A percentile compares a stretch with the other conserved stretches of the same genome.
Conservation (phyloP, 2,113 vertebrate species). For the Proteles cristata region DNA sequence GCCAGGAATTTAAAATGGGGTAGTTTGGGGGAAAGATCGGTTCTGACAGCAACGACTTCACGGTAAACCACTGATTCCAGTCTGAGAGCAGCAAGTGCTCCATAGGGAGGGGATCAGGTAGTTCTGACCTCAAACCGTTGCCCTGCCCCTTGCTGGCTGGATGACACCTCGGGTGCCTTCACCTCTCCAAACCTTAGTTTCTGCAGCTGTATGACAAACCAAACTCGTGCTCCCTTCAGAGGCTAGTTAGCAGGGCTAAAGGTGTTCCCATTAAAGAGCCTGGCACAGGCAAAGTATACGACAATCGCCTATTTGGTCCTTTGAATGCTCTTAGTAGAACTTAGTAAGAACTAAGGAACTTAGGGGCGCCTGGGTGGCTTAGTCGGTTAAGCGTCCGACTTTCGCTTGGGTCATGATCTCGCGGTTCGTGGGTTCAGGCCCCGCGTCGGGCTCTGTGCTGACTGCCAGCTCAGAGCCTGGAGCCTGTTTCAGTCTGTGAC, state of each 20-base stretch:
- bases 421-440: too few relatives aligned
- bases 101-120: neutral
- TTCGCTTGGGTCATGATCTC: too few relatives aligned
- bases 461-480: too few relatives aligned
- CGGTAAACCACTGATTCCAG: neutral
- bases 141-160: neutral
- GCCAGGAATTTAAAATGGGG: neutral
- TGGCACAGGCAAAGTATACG: neutral
- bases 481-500: too few relatives aligned
- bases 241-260: neutral
- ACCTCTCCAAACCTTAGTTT: neutral
- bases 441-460: too few relatives aligned
- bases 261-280: fast-evolving
- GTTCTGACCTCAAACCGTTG: neutral
- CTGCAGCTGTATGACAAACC: neutral
- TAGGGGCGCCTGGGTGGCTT: too few relatives aligned
- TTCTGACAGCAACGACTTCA: neutral
- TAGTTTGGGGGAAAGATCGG: neutral
- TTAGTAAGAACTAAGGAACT: neutral
- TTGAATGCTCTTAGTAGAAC: too few relatives aligned
- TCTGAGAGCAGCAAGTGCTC: neutral
- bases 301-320: neutral
- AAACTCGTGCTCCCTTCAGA: neutral
- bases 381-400: too few relatives aligned
- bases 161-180: neutral